Conservation (phyloP, 1,140 invertebrate genomes). For the Brachionus angularis region DNA sequence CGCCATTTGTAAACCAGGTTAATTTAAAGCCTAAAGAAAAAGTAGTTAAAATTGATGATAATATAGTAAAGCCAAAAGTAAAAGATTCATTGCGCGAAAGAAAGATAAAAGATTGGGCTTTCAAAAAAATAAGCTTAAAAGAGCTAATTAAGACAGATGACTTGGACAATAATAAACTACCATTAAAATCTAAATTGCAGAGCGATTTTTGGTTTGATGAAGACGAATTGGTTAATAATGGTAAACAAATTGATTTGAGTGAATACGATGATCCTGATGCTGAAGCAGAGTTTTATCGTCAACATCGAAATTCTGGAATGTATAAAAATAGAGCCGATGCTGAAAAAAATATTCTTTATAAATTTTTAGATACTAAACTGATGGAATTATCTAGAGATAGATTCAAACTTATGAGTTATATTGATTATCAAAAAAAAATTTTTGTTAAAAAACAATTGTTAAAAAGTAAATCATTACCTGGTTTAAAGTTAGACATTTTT, state of each 20-base stretch:
- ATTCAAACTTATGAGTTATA: slow-evolving; percentile 6
- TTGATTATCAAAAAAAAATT: slow-evolving; percentile 35
- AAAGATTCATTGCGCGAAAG: slow-evolving; percentile 12
- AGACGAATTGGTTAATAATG: neutral
- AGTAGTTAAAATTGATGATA: neutral
- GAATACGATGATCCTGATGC: slow-evolving; percentile 1
- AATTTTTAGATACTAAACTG: neutral
- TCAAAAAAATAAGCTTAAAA: slow-evolving; percentile 17
- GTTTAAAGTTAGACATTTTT: too few relatives aligned
- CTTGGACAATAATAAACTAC: neutral
- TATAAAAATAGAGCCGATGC: slow-evolving; percentile 39
- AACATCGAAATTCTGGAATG: slow-evolving; percentile 32
- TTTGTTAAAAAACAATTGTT: too few relatives aligned
- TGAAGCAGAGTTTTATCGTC: slow-evolving; percentile 14
- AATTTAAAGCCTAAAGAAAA: neutral
- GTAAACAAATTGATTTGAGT: neutral
- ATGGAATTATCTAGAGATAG: slow-evolving; percentile 11
- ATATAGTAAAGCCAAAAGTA: neutral
- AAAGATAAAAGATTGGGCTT: slow-evolving; percentile 26
- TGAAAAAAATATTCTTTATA: slow-evolving; percentile 18
- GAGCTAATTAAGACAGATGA: slow-evolving; percentile 7
- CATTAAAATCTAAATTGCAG: neutral
- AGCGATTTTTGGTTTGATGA: neutral
- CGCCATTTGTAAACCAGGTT: neutral
- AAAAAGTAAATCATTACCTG: too few relatives aligned